Percentiles rank a stretch among this genome's conserved stretches.
Conservation (phyloP, 2,888 invertebrate species). For the Athalia circularis region DNA sequence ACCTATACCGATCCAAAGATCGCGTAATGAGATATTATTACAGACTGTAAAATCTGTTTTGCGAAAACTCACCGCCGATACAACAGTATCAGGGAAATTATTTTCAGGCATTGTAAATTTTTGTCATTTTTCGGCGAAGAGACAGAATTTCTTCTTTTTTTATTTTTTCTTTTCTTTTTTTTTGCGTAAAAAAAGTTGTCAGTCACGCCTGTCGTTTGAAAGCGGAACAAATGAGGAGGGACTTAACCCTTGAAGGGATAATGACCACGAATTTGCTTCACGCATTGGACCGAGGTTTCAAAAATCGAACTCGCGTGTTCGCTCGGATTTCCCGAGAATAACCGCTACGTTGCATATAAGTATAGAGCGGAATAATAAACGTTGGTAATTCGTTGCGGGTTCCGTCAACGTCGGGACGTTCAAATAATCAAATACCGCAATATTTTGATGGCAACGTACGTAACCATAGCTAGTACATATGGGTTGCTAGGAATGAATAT, state of each 20-base stretch:
- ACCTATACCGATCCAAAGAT: background rate
- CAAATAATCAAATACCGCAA: constrained; percentile 41
- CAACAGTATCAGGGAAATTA: no score
- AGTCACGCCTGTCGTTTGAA: no score
- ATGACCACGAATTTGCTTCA: no score
- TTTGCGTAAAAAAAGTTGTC: no score
- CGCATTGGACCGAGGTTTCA: background rate
- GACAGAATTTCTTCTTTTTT: background rate
- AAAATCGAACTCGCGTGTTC: constrained; percentile 22
- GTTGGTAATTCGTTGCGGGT: background rate
- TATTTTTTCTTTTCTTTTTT: no score
- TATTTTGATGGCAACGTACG: constrained; percentile 10
- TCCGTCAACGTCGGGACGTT: constrained; percentile 24
- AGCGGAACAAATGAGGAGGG: no score
- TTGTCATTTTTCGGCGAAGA: background rate
- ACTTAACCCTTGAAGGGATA: no score
- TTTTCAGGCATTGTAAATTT: background rate
- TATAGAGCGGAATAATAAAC: constrained; percentile 35
- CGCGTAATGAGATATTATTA: background rate
- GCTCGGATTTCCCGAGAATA: background rate
- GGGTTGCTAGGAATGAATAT: constrained; percentile 16
- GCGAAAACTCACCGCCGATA: no score
- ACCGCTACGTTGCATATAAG: background rate
- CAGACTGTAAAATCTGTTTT: no score
- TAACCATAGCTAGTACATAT: background rate